Evolutionary conservation across 1,140 invertebrate genomes (phyloP), one percentile per base, ranked within the genome.

Genomic region (Rhizoglyphus robini): DNA sequence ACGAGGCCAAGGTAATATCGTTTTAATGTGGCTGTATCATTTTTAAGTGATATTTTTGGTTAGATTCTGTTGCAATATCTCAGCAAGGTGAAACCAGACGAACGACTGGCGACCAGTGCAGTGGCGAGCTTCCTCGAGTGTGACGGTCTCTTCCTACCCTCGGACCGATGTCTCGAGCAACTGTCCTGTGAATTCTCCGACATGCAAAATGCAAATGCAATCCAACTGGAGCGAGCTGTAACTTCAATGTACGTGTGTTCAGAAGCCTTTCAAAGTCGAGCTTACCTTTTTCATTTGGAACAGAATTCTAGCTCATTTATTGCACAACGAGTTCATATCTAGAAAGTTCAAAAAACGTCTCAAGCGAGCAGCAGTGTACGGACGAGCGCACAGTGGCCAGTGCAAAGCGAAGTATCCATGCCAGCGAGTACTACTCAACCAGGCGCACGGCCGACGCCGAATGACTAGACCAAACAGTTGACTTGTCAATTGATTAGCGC

Each of bases 171-270:
- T 63, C 68, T 77, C 63, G 74, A 76, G 62, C 69, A 73, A 1
- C 69, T 76, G 0, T 70, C 73, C 8, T 72, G 79, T 65, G 75
- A 79, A 70, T 72, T 74, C 49, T 74, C 73, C 54, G 74, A 79
- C 62, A 75, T 72, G 13, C 47, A 47, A 29, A 73, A 77, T 67
- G 67, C 76, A 73, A 76, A 75, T 54, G 73, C 72, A 66, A 63
- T 65, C 47, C 68, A 71, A 62, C 69, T 72, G 1, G 63, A 73
- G 46, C 65, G 64, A n/a, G 61, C 67, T 1, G 72, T 71, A 29
- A 72, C 73, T 36, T 73, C 70, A 3, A 73, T 75, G 74, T 74
- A 69, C 70, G 70, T 68, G 38, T 11, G 30, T 15, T n/a, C n/a
- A n/a, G n/a, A n/a, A n/a, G n/a, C n/a, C n/a, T n/a, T n/a, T n/a